phyloP scores from a whole-genome alignment of 2,888 invertebrate species.

The Escarpia spicata region DNA sequence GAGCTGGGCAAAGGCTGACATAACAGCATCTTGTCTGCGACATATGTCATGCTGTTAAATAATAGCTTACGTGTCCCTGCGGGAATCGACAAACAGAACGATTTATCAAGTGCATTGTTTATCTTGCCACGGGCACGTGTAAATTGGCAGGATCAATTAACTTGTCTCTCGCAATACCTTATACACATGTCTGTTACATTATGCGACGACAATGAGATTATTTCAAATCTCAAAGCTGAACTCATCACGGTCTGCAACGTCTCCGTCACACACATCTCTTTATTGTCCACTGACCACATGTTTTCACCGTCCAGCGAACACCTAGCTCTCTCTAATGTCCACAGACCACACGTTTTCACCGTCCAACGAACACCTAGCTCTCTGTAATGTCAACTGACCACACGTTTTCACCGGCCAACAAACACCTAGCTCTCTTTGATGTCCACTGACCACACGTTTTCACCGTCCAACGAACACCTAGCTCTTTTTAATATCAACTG shows the following conservation, averaged over 20 bases:
- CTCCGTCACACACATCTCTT: neutral
- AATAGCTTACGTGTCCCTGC: neutral
- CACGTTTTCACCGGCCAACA: too few relatives aligned
- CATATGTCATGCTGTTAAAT: neutral
- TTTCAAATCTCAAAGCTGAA: neutral
- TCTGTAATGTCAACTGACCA: too few relatives aligned
- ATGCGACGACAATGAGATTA: neutral
- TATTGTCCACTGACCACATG: too few relatives aligned
- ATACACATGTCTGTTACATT: neutral
- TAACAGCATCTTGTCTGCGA: neutral
- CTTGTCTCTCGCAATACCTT: neutral
- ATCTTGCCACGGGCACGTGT: neutral
- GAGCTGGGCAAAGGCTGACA: neutral
- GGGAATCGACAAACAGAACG: neutral
- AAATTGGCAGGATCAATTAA: neutral
- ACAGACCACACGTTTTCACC: too few relatives aligned
- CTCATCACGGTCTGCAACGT: neutral
- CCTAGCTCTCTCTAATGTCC: too few relatives aligned
- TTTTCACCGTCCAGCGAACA: too few relatives aligned
- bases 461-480: too few relatives aligned
- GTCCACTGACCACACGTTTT: too few relatives aligned
- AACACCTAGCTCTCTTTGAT: too few relatives aligned
- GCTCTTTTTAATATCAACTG: too few relatives aligned
- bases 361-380: too few relatives aligned
- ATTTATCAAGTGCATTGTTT: conserved; percentile 3